Base-by-base conservation (phyloP, 2,113 vertebrate species). In the Mesitornis unicolor region DNA sequence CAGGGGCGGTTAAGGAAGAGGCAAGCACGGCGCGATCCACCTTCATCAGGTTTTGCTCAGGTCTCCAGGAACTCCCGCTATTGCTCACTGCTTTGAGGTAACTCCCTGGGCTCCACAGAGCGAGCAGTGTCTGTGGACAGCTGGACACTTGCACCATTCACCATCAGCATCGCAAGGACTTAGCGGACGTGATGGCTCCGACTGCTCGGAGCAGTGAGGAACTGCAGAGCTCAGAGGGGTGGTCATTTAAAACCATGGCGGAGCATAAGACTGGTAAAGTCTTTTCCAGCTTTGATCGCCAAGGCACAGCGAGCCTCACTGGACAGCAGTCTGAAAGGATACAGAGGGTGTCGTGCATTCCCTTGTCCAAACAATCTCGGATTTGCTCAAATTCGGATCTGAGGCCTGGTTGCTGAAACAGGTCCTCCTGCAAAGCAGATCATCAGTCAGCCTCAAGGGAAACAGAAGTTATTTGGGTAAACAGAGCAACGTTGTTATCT, bases 351-450 rank as follows among this genome's bases (percentile, higher is more conserved):
- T 99, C 99, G 2, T 98, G 98, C 84, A 97, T 98, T 87, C 99
- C 99, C 16, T 98, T 99, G 95, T 99, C 99, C 95, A 99, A 98
- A 94, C 98, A 99, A 91, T 99, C 99, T 76, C 99, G 98, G 95
- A 99, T 99, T 84, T 98, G 98, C 88, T 99, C 98, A 98, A 99
- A 99, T 95, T 99, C 99, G 4, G 93, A 98, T 64, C 98, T 98
- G 68, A 99, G 98, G 50, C 99, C 99, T 65, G 99, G 99, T 60
- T 99, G 99, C 96, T 99, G 99, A 97, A 99, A 99, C 76, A 99
- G 97, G 89, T 99, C 99, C 97, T 99, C 99, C 99, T 99, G 97
- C 47, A 98, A 95, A 79, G 93, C 47, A 11, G 29, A 17, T 5
- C 22, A 20, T 70, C 19, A 16, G 13, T 80, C 36, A 83, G 16